Percentiles rank a stretch among this genome's conserved stretches.
Conservation (phyloP, 2,888 invertebrate genomes). For the Leptopilina myrica region DNA sequence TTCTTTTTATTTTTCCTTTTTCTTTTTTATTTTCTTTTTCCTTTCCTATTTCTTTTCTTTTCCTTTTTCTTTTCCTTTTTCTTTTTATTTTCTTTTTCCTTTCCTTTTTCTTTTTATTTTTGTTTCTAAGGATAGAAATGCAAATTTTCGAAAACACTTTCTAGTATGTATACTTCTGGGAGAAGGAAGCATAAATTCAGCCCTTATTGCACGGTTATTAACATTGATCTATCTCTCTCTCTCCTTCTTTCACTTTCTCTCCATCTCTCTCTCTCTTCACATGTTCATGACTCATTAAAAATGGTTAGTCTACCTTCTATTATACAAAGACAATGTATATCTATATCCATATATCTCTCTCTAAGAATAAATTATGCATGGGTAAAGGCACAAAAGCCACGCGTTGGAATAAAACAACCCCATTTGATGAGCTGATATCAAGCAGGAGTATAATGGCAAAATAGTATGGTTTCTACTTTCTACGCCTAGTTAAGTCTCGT, state of each 20-base stretch:
- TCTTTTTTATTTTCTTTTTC: too few relatives aligned
- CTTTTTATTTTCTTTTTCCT: too few relatives aligned
- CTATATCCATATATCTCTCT: constrained; percentile 19
- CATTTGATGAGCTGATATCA: constrained; percentile 31
- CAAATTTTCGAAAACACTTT: background rate
- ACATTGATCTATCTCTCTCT: constrained; percentile 10
- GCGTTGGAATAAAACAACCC: constrained; percentile 33
- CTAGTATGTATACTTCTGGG: background rate
- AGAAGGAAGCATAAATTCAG: background rate
- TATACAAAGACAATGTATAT: constrained; percentile 18
- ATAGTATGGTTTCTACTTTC: constrained; percentile 1
- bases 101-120: too few relatives aligned
- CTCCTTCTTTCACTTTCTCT: background rate
- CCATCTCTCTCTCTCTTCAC: background rate
- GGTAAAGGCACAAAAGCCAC: constrained; percentile 21
- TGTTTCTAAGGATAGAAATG: too few relatives aligned
- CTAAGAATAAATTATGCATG: constrained; percentile 34
- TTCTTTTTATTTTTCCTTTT: too few relatives aligned
- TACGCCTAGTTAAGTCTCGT: background rate
- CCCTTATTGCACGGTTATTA: background rate
- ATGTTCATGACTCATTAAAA: constrained; percentile 34
- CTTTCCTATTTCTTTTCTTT: too few relatives aligned
- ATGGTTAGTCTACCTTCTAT: constrained; percentile 24
- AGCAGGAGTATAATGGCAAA: constrained; percentile 32
- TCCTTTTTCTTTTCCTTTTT: too few relatives aligned